These are phyloP conservation scores for Chalcosyrphus nemorum DNA, from an alignment of 2,888 invertebrate species.

Conservation along the genomic window DNA sequence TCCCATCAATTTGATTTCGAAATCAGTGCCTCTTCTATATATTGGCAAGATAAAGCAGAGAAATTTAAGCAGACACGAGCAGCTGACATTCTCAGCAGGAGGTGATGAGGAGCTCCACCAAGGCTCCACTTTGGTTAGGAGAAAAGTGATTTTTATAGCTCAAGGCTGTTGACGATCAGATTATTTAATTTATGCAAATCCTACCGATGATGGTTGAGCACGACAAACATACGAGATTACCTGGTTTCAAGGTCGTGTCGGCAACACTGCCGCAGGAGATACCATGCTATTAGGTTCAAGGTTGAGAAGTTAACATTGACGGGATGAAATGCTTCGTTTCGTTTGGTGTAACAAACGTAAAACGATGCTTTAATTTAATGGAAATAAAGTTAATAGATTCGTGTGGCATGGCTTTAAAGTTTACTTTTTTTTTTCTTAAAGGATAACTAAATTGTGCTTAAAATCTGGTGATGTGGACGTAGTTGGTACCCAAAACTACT, in stretches of 20 bases:
- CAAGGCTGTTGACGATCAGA: slow-evolving; percentile 2
- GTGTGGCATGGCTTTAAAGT: too few species aligned
- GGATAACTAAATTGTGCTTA: too few species aligned
- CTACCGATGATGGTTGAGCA: neutral
- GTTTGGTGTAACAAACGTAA: too few species aligned
- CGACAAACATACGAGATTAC: neutral
- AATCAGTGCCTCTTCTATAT: neutral
- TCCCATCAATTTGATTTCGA: neutral
- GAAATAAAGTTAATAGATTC: too few species aligned
- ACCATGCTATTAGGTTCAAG: neutral
- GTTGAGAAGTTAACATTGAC: neutral
- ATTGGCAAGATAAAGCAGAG: neutral
- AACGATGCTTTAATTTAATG: too few species aligned
- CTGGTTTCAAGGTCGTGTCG: neutral
- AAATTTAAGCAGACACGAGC: neutral
- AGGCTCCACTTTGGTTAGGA: neutral
- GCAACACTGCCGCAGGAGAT: neutral
- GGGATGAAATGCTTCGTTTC: too few species aligned
- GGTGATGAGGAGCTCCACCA: too few species aligned
- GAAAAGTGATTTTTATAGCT: slow-evolving; percentile 3
- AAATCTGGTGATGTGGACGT: too few species aligned
- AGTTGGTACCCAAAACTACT: too few species aligned
- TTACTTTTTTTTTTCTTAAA: too few species aligned
- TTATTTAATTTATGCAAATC: slow-evolving; percentile 4
- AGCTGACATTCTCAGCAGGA: neutral